Evolutionary conservation across 2,797 vertebrate genomes (phyloP).

Genomic region (Sebastes iracundus): DNA sequence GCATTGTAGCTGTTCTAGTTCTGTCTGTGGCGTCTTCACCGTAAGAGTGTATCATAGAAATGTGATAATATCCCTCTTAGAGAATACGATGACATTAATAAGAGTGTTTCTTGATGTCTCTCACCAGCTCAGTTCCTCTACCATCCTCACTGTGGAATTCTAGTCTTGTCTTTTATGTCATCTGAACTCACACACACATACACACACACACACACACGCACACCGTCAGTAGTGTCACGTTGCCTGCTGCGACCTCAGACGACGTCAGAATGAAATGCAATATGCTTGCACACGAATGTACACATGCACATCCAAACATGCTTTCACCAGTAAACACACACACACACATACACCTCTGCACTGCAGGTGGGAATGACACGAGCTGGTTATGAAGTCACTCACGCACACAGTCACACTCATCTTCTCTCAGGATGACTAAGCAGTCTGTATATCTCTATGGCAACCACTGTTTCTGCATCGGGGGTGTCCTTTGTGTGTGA

Average conservation of each 20-base stretch:
- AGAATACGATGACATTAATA: background rate
- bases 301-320: background rate
- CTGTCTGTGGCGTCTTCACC: background rate
- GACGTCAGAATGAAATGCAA: background rate
- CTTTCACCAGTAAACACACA: too few species aligned
- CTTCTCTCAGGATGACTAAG: slow-evolving; percentile 32
- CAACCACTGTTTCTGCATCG: slow-evolving; percentile 18
- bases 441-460: slow-evolving; percentile 52
- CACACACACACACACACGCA: background rate
- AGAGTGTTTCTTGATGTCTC: background rate
- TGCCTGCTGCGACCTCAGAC: background rate
- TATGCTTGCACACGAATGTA: too few species aligned
- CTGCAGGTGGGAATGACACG: background rate
- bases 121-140: background rate
- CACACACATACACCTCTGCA: background rate
- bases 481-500: background rate
- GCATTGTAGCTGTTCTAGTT: background rate
- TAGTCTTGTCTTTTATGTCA: too few species aligned
- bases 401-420: background rate
- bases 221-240: background rate
- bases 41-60: background rate
- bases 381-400: slow-evolving; percentile 1
- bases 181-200: background rate
- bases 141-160: background rate
- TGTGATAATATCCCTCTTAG: background rate